Percentiles rank a stretch among this genome's conserved stretches.
phyloP scores from a whole-genome alignment of 2,113 vertebrate species.

The Chloroceryle aenea region DNA sequence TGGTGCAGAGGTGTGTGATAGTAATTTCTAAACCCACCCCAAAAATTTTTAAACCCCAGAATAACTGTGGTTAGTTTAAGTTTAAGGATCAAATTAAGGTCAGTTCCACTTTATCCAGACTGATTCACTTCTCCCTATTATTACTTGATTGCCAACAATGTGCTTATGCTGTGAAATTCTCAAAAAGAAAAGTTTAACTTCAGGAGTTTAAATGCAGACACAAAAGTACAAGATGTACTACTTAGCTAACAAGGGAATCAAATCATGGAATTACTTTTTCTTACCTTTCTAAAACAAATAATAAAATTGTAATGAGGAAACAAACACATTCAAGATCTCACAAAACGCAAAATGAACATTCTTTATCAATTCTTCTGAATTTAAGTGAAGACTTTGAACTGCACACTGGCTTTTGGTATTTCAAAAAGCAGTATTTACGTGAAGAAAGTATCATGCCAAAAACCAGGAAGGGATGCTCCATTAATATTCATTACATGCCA shows the following conservation, averaged over 20 bases:
- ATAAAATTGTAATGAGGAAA: neutral
- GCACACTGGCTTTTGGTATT: neutral
- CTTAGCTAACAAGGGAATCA: neutral
- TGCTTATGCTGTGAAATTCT: neutral
- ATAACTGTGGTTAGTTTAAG: neutral
- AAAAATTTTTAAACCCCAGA: neutral
- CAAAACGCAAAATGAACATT: neutral
- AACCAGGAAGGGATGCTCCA: conserved; percentile 50
- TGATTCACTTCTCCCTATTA: neutral
- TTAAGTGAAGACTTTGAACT: conserved; percentile 25
- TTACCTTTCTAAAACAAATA: conserved; percentile 5
- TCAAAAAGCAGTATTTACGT: conserved; percentile 56
- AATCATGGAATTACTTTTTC: neutral
- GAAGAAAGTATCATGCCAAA: conserved; percentile 58
- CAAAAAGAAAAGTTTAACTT: neutral
- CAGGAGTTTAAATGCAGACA: neutral
- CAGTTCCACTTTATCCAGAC: neutral
- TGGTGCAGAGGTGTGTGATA: neutral
- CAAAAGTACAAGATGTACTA: neutral
- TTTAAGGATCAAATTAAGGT: conserved; percentile 27
- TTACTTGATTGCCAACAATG: neutral
- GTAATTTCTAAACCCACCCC: neutral
- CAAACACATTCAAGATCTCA: neutral
- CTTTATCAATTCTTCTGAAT: neutral
- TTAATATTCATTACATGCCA: conserved; percentile 69